phyloP scores from a whole-genome alignment of 35 echinoderm and acorn worm genomes.

The Acanthaster planci region DNA sequence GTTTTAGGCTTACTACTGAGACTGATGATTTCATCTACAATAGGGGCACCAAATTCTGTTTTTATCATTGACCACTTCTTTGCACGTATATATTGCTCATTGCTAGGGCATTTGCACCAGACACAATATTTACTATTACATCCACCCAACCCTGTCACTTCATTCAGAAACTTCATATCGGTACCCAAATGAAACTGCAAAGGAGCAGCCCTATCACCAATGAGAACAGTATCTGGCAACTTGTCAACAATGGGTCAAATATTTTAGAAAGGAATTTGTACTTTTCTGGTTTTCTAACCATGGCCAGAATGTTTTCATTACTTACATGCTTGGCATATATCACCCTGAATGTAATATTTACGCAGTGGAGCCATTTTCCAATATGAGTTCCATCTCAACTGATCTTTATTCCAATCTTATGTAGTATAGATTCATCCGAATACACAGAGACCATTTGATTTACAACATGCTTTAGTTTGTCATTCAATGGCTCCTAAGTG shows the following conservation, averaged over 20 bases:
- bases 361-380: too few relatives aligned
- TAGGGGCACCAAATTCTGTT: conserved; percentile 5
- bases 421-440: not conserved
- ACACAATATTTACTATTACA: too few relatives aligned
- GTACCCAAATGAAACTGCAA: too few relatives aligned
- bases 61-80: too few relatives aligned
- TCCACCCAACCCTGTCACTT: too few relatives aligned
- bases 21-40: not conserved
- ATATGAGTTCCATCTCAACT: not conserved
- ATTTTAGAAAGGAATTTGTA: conserved; percentile 5
- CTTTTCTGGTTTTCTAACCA: conserved; percentile 33
- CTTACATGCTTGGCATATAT: not conserved
- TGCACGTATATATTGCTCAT: too few relatives aligned
- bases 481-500: conserved; percentile 12
- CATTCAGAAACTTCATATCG: too few relatives aligned
- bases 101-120: too few relatives aligned
- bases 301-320: not conserved
- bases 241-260: conserved; percentile 1
- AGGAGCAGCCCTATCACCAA: not conserved
- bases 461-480: conserved; percentile 18
- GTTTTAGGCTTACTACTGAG: not conserved
- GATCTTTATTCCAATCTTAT: not conserved
- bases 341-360: too few relatives aligned
- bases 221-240: not conserved
- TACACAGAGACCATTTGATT: conserved; percentile 1